phyloP scores from a whole-genome alignment of 2,113 vertebrate genomes.

The Rattus norvegicus region GRCr8 NC_086039.1:85340001-85340500 shows the following conservation, averaged over 20 bases:
- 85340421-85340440: too few species aligned
- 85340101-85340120: background rate
- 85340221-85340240: background rate
- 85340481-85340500: background rate
- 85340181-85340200: background rate
- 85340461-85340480: background rate
- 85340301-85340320: background rate
- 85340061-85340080: background rate
- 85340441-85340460: too few species aligned
- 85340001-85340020: background rate
- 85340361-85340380: background rate
- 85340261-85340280: background rate
- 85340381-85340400: background rate
- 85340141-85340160: background rate
- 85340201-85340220: background rate
- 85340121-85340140: background rate
- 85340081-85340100: background rate
- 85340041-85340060: background rate
- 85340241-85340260: background rate
- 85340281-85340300: background rate
- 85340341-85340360: background rate
- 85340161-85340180: background rate
- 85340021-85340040: background rate
- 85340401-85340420: background rate
- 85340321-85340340: background rate